Conservation (phyloP, 2,113 vertebrate genomes). For the Urocynchramus pylzowi region DNA sequence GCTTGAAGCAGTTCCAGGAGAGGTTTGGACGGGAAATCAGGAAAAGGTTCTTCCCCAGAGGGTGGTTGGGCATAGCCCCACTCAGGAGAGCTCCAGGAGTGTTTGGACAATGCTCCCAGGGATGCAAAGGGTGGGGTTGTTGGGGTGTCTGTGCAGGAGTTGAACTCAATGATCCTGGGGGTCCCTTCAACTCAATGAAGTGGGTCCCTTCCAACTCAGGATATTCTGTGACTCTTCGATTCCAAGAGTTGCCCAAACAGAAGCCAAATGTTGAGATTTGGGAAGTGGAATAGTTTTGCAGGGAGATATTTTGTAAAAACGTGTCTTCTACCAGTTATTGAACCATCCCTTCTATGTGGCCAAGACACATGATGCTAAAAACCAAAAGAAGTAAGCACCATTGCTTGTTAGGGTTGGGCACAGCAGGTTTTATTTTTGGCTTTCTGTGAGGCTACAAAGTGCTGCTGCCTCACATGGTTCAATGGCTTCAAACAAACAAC, state of each 20-base stretch:
- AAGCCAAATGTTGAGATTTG: background rate
- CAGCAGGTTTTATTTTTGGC: background rate
- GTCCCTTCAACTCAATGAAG: no score
- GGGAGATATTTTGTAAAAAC: background rate
- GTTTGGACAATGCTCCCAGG: rapidly evolving
- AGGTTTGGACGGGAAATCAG: background rate
- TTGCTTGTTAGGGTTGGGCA: background rate
- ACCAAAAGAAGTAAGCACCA: background rate
- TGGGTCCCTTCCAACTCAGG: background rate
- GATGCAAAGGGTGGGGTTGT: background rate
- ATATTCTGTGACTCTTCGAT: background rate
- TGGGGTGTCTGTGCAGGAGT: background rate
- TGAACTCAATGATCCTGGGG: rapidly evolving
- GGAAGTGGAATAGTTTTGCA: background rate
- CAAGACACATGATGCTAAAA: background rate
- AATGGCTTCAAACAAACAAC: background rate
- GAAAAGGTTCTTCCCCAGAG: background rate
- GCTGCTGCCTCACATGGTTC: background rate
- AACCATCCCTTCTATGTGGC: background rate
- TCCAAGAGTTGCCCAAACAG: background rate
- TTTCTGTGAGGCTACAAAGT: background rate
- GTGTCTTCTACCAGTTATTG: rapidly evolving
- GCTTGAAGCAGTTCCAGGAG: background rate
- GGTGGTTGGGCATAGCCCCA: rapidly evolving
- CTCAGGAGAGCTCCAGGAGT: rapidly evolving